phyloP scores from a whole-genome alignment of 2,113 vertebrate genomes.

The Chloebia gouldiae region DNA sequence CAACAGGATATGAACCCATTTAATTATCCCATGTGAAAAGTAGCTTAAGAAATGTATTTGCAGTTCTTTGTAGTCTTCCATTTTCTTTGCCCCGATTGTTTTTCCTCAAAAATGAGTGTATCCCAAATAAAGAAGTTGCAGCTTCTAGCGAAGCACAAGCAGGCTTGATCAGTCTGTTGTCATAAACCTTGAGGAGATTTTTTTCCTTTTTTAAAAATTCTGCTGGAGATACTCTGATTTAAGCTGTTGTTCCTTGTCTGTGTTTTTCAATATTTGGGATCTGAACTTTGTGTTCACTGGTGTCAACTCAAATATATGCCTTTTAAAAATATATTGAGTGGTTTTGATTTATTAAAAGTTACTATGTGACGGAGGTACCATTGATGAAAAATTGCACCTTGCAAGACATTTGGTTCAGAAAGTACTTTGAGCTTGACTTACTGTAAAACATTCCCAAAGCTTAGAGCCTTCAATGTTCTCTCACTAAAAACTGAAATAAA shows the following conservation, averaged over 20 bases:
- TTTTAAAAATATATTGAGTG: background rate
- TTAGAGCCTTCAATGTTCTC: background rate
- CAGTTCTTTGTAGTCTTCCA: background rate
- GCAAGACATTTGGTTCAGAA: background rate
- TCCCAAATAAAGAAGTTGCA: background rate
- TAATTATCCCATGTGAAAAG: background rate
- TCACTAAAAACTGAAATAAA: background rate
- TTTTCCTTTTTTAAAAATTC: fast-evolving
- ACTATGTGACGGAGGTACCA: background rate
- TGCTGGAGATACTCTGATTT: background rate
- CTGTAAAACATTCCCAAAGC: background rate
- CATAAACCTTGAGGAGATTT: background rate
- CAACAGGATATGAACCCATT: background rate
- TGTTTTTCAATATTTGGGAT: background rate
- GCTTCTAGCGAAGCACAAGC: background rate
- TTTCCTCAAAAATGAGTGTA: background rate
- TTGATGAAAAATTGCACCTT: background rate
- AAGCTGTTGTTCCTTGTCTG: background rate
- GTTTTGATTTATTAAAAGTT: background rate
- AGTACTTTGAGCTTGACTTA: background rate
- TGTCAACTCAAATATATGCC: background rate
- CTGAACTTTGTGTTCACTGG: background rate
- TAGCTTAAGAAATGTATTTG: constrained; percentile 9
- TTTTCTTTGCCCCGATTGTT: background rate
- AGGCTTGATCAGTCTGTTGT: background rate